phyloP scores from a whole-genome alignment of 2,797 vertebrate species.

The Pempheris klunzingeri region DNA sequence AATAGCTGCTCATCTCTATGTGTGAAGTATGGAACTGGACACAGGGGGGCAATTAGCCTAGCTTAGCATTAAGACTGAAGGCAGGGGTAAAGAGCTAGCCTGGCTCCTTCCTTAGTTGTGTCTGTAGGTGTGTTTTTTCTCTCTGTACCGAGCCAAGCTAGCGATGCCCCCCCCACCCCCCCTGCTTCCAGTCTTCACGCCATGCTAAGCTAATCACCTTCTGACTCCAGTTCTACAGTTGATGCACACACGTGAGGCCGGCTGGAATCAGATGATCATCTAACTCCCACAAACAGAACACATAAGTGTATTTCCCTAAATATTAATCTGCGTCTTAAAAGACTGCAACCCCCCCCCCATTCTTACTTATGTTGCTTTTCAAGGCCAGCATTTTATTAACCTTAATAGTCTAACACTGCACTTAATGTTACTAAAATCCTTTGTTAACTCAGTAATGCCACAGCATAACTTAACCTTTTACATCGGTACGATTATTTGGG shows the following conservation, averaged over 20 bases:
- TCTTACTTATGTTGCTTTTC: neutral
- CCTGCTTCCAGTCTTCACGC: neutral
- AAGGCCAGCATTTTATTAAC: neutral
- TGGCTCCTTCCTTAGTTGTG: neutral
- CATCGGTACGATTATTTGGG: neutral
- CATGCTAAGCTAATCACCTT: neutral
- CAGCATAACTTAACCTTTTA: neutral
- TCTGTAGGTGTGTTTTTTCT: neutral
- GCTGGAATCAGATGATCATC: neutral
- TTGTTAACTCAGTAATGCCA: neutral
- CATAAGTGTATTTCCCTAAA: neutral
- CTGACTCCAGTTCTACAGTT: neutral
- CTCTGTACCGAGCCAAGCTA: neutral
- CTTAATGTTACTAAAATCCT: neutral
- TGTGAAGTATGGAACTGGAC: neutral
- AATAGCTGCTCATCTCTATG: neutral
- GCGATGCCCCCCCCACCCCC: neutral
- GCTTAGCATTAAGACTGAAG: neutral
- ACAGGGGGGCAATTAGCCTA: neutral
- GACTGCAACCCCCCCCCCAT: too few species aligned
- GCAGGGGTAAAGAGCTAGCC: neutral
- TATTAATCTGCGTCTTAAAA: slow-evolving; percentile 5
- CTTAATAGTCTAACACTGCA: neutral
- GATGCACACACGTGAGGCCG: neutral
- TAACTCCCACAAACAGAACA: neutral